phyloP scores from a whole-genome alignment of 2,888 invertebrate species.

The Tethea ocularis region DNA sequence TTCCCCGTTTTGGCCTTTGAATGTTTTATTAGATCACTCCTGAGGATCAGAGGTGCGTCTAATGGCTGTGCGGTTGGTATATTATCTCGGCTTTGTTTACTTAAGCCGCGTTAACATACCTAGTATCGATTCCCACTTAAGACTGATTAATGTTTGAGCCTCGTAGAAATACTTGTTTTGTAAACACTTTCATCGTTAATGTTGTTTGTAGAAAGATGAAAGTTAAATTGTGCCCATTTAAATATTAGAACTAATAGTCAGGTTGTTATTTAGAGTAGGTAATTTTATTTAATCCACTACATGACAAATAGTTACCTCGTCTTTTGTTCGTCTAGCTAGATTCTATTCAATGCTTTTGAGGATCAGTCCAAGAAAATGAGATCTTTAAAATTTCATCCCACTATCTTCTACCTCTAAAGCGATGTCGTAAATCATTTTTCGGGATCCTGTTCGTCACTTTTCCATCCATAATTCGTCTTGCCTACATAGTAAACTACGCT shows the following conservation, averaged over 20 bases:
- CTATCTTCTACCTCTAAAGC: too few species aligned
- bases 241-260: neutral
- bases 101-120: conserved; percentile 33
- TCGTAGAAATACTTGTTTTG: neutral
- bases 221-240: neutral
- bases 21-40: conserved; percentile 77
- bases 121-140: conserved; percentile 32
- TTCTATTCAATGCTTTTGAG: too few species aligned
- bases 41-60: conserved; percentile 61
- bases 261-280: too few species aligned
- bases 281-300: too few species aligned
- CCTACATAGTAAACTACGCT: too few species aligned
- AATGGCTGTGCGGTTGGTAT: conserved; percentile 65
- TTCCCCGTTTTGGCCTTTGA: conserved; percentile 76
- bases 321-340: too few species aligned
- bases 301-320: too few species aligned
- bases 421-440: too few species aligned
- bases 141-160: conserved; percentile 28
- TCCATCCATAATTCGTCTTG: too few species aligned
- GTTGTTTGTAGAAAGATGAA: neutral
- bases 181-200: neutral
- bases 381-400: too few species aligned
- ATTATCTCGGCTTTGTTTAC: conserved; percentile 48
- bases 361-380: too few species aligned
- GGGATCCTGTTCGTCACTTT: too few species aligned